Base-by-base conservation (phyloP, 2,797 vertebrate genomes). In the Valencia hispanica region DNA sequence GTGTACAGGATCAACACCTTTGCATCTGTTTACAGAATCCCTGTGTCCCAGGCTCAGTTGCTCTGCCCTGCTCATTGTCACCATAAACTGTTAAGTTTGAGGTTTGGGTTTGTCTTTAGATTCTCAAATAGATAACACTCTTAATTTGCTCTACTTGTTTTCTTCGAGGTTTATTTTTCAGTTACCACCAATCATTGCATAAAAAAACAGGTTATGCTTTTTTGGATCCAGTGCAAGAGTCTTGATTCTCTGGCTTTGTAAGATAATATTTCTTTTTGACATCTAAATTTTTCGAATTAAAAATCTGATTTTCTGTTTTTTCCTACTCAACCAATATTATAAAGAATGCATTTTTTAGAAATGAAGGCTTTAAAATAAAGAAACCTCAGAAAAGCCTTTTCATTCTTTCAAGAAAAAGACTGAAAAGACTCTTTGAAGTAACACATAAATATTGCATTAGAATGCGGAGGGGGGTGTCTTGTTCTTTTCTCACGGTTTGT, bases 21-120 rank as follows among this genome's bases (percentile, higher is more conserved):
- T 45, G n/a, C 39, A 70, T 81, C 43, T 78, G 59, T 78, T 73
- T 74, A 74, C 36, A 57, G 65, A 41, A 59, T 65, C 17, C 51
- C n/a, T 59, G 32, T 41, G 25, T 32, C 27, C 34, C 68, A 41
- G 20, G 43, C 27, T 71, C 0, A 10, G 66, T 45, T 69, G 14
- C 59, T 36, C 9, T 36, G 9, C 9, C 32, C 20, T 36, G 61
- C 20, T 34, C 59, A 61, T 0, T 36, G 61, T 22, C 3, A 14
- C 61, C 34, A 11, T 11, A 12, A 20, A 22, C 18, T 63, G 61
- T 22, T 22, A 15, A 36, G 61, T 39, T 63, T 36, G 61, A 11
- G 18, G 20, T 36, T 63, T 32, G 34, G 15, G 36, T 63, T n/a
- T 25, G 61, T 39, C 34, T 63, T 63, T 39, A 36, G 61, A 36